Percentiles rank a stretch among this genome's conserved stretches.
Conservation (phyloP, 2,888 invertebrate genomes). For the Melanostoma mellinum region DNA sequence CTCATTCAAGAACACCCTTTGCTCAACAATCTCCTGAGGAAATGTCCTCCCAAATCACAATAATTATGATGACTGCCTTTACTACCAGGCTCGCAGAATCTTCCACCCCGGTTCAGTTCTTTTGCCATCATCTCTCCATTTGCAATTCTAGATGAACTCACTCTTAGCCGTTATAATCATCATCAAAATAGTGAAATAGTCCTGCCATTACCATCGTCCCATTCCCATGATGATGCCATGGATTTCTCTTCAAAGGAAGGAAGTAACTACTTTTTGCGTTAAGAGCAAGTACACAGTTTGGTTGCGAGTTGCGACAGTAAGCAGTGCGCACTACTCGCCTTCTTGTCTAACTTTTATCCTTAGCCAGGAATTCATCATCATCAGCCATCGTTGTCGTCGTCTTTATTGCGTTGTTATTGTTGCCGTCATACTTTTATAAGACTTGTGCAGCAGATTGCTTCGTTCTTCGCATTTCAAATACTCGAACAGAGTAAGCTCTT, state of each 20-base stretch:
- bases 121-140: conserved; percentile 12
- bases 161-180: conserved; percentile 28
- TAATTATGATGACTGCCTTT: conserved; percentile 66
- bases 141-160: conserved; percentile 25
- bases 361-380: conserved; percentile 35
- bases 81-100: conserved; percentile 27
- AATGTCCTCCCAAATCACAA: conserved; percentile 50
- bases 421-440: conserved; percentile 12
- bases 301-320: too few species aligned
- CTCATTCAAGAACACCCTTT: conserved; percentile 8
- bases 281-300: too few species aligned
- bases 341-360: conserved; percentile 47
- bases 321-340: conserved; percentile 5
- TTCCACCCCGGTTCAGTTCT: not conserved
- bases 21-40: conserved; percentile 13
- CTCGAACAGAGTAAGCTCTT: too few species aligned
- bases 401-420: conserved; percentile 18
- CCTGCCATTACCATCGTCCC: conserved; percentile 1
- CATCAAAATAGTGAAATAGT: conserved; percentile 9
- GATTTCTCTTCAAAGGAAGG: conserved; percentile 21
- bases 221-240: not conserved
- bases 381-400: conserved; percentile 3
- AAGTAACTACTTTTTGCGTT: conserved; percentile 28
- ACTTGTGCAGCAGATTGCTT: conserved; percentile 16
- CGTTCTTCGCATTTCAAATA: not conserved